phyloP scores from a whole-genome alignment of 2,888 invertebrate genomes.

The Pilophorus perplexus region DNA sequence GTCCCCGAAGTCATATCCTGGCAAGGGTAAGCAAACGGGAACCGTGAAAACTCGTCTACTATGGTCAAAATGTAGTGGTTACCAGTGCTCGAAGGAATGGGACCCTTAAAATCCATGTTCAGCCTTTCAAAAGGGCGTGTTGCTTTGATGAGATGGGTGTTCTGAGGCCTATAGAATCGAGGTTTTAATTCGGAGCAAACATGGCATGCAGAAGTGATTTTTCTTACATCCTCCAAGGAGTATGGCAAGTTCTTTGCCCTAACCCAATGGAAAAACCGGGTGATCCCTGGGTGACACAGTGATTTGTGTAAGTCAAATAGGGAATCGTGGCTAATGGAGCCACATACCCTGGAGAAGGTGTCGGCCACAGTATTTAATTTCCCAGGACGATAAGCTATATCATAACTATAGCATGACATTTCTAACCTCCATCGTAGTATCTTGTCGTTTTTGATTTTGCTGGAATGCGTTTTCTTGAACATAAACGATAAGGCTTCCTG shows the following conservation, averaged over 20 bases:
- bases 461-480: too few species aligned
- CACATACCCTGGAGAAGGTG: too few species aligned
- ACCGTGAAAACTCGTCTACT: slow-evolving; percentile 44
- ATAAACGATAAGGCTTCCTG: too few species aligned
- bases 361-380: slow-evolving; percentile 43
- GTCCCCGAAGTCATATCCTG: slow-evolving; percentile 33
- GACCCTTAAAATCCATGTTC: too few species aligned
- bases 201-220: too few species aligned
- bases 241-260: too few species aligned
- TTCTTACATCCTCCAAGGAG: too few species aligned
- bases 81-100: slow-evolving; percentile 22
- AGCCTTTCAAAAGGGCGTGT: slow-evolving; percentile 46
- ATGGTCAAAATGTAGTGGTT: slow-evolving; percentile 42
- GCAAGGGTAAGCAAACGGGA: too few species aligned
- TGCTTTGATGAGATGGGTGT: slow-evolving; percentile 43
- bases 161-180: slow-evolving; percentile 35
- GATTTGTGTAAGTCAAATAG: slow-evolving; percentile 41
- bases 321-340: background rate
- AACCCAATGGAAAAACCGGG: slow-evolving; percentile 45
- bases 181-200: slow-evolving; percentile 44
- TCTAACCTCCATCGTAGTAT: too few species aligned
- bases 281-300: too few species aligned
- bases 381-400: slow-evolving; percentile 44
- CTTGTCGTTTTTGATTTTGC: too few species aligned
- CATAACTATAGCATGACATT: too few species aligned